Evolutionary conservation across 2,797 vertebrate species (phyloP), one percentile per base, ranked within the genome.

Genomic region (Hemibagrus guttatus): DNA sequence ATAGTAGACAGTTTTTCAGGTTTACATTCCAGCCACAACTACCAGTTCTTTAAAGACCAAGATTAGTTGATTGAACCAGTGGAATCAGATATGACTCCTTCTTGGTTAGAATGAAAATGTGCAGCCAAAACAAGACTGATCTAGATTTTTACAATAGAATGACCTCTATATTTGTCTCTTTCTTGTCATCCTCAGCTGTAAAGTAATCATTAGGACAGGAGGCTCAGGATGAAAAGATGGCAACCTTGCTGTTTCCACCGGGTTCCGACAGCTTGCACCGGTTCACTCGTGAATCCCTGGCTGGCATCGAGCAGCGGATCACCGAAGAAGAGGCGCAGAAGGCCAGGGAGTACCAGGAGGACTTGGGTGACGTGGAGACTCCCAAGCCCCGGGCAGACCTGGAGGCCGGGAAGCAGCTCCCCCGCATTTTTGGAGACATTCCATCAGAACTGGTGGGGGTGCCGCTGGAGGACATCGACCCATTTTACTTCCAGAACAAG

Each of bases 201-300:
- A 87, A 94, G 91, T 91, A 93, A 96, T 92, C 91, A 91, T 95
- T 93, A 95, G 96, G 93, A 97, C 95, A 96, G 95, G 94, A 94
- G 94, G 92, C 96, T 97, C 98, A 99, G 98, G 97, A 99, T 99
- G 98, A 99, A 96, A 99, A 99, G 96, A 99, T 99, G 98, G 98
- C 98, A 95, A 95, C 95, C 91, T 94, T 96, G 96, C 96, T 99
- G 96, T 97, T 98, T 96, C 97, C 97, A 97, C 96, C 97, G 91
- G 97, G 98, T 97, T 96, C 97, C 94, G 96, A 98, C 96, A 97
- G 96, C 96, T 98, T 99, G 95, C 97, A 97, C 95, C 97, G 97
- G 95, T 99, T 99, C 96, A 99, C 98, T 88, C 96, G 95, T 91
- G 97, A 99, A 95, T 99, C 98, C 93, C 96, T 99, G 97, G 97